Base-by-base conservation (phyloP, 2,113 vertebrate species). In the Deroptyus accipitrinus region DNA sequence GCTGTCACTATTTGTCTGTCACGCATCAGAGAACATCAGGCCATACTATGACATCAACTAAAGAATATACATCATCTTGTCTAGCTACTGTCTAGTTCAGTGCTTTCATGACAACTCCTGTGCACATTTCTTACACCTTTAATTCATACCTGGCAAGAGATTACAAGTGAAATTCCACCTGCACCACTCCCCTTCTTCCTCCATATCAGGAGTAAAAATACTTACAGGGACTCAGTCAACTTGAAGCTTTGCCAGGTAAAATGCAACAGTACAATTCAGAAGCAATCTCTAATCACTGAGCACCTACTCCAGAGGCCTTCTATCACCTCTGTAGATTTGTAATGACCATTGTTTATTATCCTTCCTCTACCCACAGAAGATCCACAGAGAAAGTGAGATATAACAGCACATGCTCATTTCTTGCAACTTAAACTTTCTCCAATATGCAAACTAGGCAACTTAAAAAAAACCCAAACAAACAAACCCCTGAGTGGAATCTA, bases 1-100 rank as follows among this genome's bases (percentile, higher is more conserved):
- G 93, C 85, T 97, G 95, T 83, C 93, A 94, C 66, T 87, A 24
- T 63, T 55, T 85, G 68, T 94, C 76, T 90, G 70, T 41, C 83
- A 92, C 0, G 12, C 86, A 88, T 62, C 88, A 93, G n/a, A 85
- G 81, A 67, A 69, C 9, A 13, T 79, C 57, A 74, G n/a, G 33
- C 61, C 69, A 51, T n/a, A 25, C 27, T 35, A 19, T 15, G 49
- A 49, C 73, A 84, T 51, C 69, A 73, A 35, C 52, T 74, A 76
- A 89, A 70, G 83, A 92, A 84, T n/a, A 39, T 7, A 39, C 15
- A 89, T 35, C 31, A 35, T 93, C 74, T 87, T 83, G 67, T 85
- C 78, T 69, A 44, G 70, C 39, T 62, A 61, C 41, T 41, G 28
- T 31, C 66, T 63, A 67, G 33, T 70, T 64, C 46, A 61, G n/a